Conservation (phyloP, 64 coral and sea anemone genomes). For the Porites australiensis region DNA sequence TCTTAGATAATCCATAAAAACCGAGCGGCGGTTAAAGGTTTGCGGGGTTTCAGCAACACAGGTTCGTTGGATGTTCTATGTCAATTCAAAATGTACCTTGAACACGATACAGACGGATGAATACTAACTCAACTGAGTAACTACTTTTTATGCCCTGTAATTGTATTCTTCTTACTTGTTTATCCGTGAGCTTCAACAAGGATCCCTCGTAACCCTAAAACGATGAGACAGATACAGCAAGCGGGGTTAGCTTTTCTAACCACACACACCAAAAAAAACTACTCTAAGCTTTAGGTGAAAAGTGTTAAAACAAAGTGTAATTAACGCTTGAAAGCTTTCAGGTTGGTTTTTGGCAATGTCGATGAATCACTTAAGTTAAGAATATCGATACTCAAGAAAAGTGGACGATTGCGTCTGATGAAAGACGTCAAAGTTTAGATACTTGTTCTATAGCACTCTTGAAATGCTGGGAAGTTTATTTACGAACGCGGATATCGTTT, state of each 20-base stretch:
- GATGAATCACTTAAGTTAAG: neutral
- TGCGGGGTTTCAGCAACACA: too few relatives aligned
- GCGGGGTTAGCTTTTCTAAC: neutral
- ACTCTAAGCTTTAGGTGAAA: neutral
- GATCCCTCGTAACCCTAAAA: slow-evolving; percentile 95
- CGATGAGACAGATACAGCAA: slow-evolving; percentile 17
- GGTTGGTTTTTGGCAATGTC: neutral
- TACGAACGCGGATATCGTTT: neutral
- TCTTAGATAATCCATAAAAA: too few relatives aligned
- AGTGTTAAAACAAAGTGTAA: neutral
- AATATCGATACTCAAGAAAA: neutral
- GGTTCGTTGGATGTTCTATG: too few relatives aligned
- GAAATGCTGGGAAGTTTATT: neutral
- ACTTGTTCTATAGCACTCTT: neutral
- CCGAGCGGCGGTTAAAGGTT: too few relatives aligned
- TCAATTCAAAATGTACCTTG: neutral
- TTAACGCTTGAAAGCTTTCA: neutral
- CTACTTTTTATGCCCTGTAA: slow-evolving; percentile 29
- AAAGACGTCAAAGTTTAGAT: neutral
- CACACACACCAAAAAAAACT: neutral
- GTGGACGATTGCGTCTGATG: too few relatives aligned
- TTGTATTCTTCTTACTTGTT: slow-evolving; percentile 71
- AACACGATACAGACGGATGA: slow-evolving; percentile 5
- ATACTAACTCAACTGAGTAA: neutral
- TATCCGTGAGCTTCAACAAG: slow-evolving; percentile 93